Evolutionary conservation across 2,888 invertebrate genomes (phyloP).

Genomic region (Trilocha varians): DNA sequence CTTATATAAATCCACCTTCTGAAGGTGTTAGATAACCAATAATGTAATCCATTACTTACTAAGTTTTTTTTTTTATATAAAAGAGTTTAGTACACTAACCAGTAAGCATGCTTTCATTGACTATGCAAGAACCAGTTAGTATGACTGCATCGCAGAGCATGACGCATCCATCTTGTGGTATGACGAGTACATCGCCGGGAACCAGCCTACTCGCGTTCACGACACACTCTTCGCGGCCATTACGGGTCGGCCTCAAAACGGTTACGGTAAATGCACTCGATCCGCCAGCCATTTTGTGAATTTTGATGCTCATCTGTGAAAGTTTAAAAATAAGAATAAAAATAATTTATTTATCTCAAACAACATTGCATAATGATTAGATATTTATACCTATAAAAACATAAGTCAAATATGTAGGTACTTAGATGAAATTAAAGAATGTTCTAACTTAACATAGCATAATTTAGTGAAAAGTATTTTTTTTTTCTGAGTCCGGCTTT

Average conservation of each 20-base stretch:
- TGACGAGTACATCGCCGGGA: conserved; percentile 88
- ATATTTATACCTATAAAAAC: no score
- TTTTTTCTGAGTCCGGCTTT: no score
- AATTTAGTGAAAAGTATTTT: no score
- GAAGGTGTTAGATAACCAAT: no score
- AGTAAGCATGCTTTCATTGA: conserved; percentile 96
- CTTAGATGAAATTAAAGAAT: no score
- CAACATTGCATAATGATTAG: no score
- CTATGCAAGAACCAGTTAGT: conserved; percentile 89
- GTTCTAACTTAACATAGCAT: no score
- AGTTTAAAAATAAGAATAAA: conserved; percentile 8
- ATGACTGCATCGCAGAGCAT: conserved; percentile 90
- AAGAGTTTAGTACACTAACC: conserved; percentile 63
- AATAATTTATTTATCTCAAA: no score
- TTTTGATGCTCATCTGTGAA: conserved; percentile 77
- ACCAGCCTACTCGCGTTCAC: conserved; percentile 78
- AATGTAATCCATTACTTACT: no score
- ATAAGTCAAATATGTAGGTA: no score
- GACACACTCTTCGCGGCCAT: conserved; percentile 59
- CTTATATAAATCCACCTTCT: no score
- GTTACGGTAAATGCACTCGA: conserved; percentile 73
- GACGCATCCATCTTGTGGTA: conserved; percentile 84
- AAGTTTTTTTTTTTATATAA: no score
- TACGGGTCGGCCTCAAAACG: conserved; percentile 66
- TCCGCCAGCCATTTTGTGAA: conserved; percentile 79